These are phyloP conservation scores for Volucella zonaria DNA, from an alignment of 2,888 invertebrate species.

Conservation along the genomic window DNA sequence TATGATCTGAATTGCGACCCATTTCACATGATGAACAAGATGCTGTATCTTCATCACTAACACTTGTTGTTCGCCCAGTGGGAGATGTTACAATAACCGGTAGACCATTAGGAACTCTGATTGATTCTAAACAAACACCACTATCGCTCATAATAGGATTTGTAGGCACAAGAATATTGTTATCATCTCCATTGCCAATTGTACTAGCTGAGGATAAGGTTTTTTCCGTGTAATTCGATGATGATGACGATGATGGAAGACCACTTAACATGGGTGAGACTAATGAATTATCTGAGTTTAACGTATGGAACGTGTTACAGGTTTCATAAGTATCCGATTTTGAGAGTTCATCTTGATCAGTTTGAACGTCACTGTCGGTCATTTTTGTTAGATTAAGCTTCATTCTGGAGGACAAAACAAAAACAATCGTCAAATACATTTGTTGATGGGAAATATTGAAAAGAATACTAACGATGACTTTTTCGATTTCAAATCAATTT, in stretches of 20 bases:
- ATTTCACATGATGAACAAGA: constrained; percentile 82
- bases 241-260: constrained; percentile 66
- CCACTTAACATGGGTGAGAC: constrained; percentile 78
- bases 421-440: not conserved
- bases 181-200: constrained; percentile 57
- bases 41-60: constrained; percentile 81
- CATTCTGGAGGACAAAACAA: constrained; percentile 83
- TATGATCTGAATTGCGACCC: constrained; percentile 76
- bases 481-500: constrained; percentile 79
- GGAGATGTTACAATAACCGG: constrained; percentile 61
- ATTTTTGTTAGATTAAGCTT: constrained; percentile 86
- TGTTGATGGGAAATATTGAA: constrained; percentile 1
- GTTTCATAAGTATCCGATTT: constrained; percentile 82
- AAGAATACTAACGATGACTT: constrained; percentile 83
- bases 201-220: constrained; percentile 75
- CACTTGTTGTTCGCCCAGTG: constrained; percentile 48
- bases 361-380: constrained; percentile 82
- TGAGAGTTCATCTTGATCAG: constrained; percentile 78
- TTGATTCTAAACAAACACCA: constrained; percentile 83
- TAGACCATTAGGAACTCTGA: constrained; percentile 69
- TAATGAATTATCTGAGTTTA: constrained; percentile 85
- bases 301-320: constrained; percentile 90
- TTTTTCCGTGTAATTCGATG: constrained; percentile 70
- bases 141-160: constrained; percentile 84
- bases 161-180: constrained; percentile 73